These are phyloP conservation scores for Ormyrus labotus DNA, from an alignment of 2,888 invertebrate genomes.

Conservation along the genomic window DNA sequence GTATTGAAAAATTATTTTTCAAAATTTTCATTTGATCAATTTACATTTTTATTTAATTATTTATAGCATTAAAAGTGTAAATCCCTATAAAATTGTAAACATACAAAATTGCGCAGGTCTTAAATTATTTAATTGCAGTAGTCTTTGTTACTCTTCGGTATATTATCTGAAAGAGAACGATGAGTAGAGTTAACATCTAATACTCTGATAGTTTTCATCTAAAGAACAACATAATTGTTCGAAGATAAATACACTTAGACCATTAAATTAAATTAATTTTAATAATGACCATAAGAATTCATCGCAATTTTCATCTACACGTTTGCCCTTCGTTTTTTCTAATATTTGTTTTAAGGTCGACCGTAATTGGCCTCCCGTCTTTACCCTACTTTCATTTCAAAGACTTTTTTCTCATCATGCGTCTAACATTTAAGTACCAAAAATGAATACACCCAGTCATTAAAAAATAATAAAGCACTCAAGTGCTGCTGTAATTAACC, in stretches of 20 bases:
- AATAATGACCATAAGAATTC: conserved; percentile 14
- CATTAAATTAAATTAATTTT: conserved; percentile 18
- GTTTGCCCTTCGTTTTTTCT: conserved; percentile 27
- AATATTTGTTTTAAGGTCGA: conserved; percentile 11
- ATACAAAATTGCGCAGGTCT: no score
- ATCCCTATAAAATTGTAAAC: no score
- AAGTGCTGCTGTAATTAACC: no score
- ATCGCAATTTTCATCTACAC: not conserved
- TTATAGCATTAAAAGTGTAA: no score
- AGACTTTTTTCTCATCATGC: not conserved
- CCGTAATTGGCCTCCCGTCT: conserved; percentile 18
- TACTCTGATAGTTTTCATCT: not conserved
- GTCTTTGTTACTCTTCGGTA: no score
- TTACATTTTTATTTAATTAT: no score
- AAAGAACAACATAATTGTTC: not conserved
- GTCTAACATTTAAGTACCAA: not conserved
- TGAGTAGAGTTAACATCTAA: no score
- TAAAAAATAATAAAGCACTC: no score
- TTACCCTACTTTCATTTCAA: conserved; percentile 17
- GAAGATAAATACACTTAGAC: not conserved
- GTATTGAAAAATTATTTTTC: no score
- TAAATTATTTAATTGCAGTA: no score
- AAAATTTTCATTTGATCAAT: no score
- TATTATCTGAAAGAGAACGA: no score
- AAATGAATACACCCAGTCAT: not conserved